Percentiles rank a stretch among this genome's conserved stretches.
These are phyloP conservation scores for Eupithecia exiguata DNA, from an alignment of 2,888 invertebrate species.

Conservation along the genomic window DNA sequence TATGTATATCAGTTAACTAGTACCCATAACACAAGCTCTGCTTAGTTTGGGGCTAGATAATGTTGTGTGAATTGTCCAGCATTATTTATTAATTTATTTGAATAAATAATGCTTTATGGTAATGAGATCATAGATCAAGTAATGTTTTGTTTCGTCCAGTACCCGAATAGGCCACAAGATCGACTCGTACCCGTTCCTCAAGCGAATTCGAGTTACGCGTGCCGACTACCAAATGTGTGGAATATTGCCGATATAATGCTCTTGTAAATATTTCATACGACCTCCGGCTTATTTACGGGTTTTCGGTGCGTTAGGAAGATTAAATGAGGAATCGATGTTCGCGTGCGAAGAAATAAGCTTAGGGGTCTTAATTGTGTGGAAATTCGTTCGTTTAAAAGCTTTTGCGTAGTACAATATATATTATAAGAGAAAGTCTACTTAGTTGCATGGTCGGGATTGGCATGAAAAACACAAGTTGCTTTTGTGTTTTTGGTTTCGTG, in stretches of 20 bases:
- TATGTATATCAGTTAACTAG: too few species aligned
- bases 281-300: constrained; percentile 42
- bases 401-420: constrained; percentile 1
- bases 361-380: background rate
- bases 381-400: background rate
- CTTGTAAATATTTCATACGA: constrained; percentile 47
- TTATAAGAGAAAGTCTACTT: background rate
- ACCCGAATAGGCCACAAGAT: background rate
- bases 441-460: background rate
- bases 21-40: too few species aligned
- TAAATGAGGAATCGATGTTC: constrained; percentile 27
- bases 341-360: constrained; percentile 9
- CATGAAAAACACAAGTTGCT: background rate
- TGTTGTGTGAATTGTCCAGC: too few species aligned
- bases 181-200: constrained; percentile 23
- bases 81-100: too few species aligned
- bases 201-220: constrained; percentile 39
- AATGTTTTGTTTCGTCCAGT: constrained; percentile 16
- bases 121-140: background rate
- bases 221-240: constrained; percentile 39
- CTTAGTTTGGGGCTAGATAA: too few species aligned
- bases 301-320: constrained; percentile 37
- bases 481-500: background rate
- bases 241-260: constrained; percentile 45
- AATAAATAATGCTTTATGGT: too few species aligned